phyloP scores from a whole-genome alignment of 64 coral and sea anemone genomes.

The Trachythela sp. region DNA sequence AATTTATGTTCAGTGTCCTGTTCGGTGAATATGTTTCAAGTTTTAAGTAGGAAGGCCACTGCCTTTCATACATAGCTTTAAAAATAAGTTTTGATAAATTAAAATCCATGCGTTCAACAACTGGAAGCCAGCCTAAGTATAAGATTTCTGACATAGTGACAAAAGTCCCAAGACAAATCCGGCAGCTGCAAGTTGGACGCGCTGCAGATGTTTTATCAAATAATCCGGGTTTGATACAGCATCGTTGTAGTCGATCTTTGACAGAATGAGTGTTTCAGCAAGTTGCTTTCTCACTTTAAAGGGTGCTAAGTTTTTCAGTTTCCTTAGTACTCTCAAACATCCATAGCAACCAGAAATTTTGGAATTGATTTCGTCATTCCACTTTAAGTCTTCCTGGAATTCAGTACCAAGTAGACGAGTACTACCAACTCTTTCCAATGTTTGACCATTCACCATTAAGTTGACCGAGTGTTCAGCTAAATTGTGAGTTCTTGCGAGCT shows the following conservation, averaged over 20 bases:
- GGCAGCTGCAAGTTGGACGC: conserved; percentile 11
- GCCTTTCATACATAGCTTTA: too few species aligned
- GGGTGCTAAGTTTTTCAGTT: conserved; percentile 30
- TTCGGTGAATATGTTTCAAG: too few species aligned
- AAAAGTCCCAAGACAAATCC: conserved; percentile 32
- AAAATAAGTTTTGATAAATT: too few species aligned
- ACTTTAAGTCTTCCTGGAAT: conserved; percentile 20
- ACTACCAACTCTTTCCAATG: conserved; percentile 5
- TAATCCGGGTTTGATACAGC: conserved; percentile 8
- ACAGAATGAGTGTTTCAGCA: conserved; percentile 31
- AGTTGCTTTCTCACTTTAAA: conserved; percentile 31
- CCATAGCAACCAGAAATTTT: conserved; percentile 5
- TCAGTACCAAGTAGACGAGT: conserved; percentile 16
- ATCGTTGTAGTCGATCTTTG: conserved; percentile 31
- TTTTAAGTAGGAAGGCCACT: too few species aligned
- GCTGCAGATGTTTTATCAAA: conserved; percentile 28
- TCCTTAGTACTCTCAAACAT: conserved; percentile 20
- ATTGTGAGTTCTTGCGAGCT: conserved; percentile 30
- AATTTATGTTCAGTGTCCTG: too few species aligned
- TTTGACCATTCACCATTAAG: conserved; percentile 26
- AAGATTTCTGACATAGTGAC: too few species aligned
- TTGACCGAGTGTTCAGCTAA: conserved; percentile 24
- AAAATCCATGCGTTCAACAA: too few species aligned
- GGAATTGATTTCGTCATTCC: conserved; percentile 16
- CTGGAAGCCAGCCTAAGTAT: too few species aligned